Evolutionary conservation across 2,888 invertebrate species (phyloP).

Genomic region (Dione vanillae): DNA sequence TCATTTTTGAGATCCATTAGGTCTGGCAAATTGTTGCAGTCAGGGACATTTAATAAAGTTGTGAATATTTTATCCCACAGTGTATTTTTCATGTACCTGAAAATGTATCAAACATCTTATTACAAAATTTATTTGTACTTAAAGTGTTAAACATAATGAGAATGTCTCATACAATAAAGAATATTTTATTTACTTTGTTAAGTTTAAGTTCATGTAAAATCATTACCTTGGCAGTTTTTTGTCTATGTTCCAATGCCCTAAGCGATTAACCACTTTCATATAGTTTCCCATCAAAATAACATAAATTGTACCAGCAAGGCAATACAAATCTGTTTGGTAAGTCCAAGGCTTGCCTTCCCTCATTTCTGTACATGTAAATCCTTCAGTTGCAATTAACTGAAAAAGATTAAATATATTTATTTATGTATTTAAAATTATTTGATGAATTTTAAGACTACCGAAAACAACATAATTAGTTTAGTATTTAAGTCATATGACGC

Average conservation of each 20-base stretch:
- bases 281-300: slow-evolving; percentile 94
- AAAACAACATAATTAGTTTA: too few species aligned
- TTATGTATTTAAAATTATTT: too few species aligned
- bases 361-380: slow-evolving; percentile 96
- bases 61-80: slow-evolving; percentile 93
- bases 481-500: slow-evolving; percentile 37
- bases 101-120: slow-evolving; percentile 21
- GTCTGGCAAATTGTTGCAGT: slow-evolving; percentile 90
- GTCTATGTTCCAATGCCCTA: slow-evolving; percentile 87
- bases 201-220: background rate
- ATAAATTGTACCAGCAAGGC: slow-evolving; percentile 94
- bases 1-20: slow-evolving; percentile 84
- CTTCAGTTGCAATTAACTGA: slow-evolving; percentile 89
- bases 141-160: background rate
- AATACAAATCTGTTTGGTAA: slow-evolving; percentile 96
- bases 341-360: slow-evolving; percentile 95
- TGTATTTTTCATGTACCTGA: slow-evolving; percentile 87
- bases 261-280: slow-evolving; percentile 89
- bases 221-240: slow-evolving; percentile 88
- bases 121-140: too few species aligned
- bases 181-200: too few species aligned
- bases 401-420: slow-evolving; percentile 49
- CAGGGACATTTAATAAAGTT: slow-evolving; percentile 91
- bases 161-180: too few species aligned
- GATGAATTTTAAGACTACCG: too few species aligned